Base-by-base conservation (phyloP, 1,140 invertebrate genomes). In the Araneus ventricosus region DNA sequence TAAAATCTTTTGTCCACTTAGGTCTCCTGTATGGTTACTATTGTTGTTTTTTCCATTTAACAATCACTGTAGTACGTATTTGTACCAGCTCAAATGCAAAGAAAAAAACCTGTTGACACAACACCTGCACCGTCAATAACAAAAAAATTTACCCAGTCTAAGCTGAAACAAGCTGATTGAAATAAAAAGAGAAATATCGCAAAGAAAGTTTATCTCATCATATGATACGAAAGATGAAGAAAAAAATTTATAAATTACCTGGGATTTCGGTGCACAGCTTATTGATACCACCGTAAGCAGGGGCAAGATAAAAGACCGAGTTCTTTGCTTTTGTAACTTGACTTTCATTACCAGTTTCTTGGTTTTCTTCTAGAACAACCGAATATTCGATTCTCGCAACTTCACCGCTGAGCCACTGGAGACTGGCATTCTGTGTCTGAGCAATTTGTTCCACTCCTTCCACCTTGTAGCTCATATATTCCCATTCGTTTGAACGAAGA, bases 401-500 rank as follows among this genome's bases (percentile, higher is more conserved):
- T 27, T 88, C 37, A 7, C 39, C 85, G 4, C 0, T 10, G 7
- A 93, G 27, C 91, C 91, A 93, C 30, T 80, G 63, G 3, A 93
- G 6, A 80, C 27, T 79, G 85, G 30, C n/a, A 30, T 93, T 93
- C 14, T 87, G 61, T 8, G 27, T 30, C 5, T 45, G 30, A 27
- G 67, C 84, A 3, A 93, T 57, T 20, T 80, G 14, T 41, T 93
- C 91, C 1, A 93, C 67, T 17, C 4, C 14, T 20, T 80, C 84
- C 2, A 34, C 27, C 8, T 52, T 61, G 84, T 93, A 93, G 22
- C 63, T 87, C 27, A 93, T 88, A 41, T 87, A 93, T 30, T 93
- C 91, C 91, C 91, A 93, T 34, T 93, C 84, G 61, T 87, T 93
- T 1, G 91, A 93, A 59, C 79, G 70, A 6, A 93, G 85, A 27